phyloP scores from a whole-genome alignment of 2,797 vertebrate genomes.

The Lutjanus argentimaculatus region DNA sequence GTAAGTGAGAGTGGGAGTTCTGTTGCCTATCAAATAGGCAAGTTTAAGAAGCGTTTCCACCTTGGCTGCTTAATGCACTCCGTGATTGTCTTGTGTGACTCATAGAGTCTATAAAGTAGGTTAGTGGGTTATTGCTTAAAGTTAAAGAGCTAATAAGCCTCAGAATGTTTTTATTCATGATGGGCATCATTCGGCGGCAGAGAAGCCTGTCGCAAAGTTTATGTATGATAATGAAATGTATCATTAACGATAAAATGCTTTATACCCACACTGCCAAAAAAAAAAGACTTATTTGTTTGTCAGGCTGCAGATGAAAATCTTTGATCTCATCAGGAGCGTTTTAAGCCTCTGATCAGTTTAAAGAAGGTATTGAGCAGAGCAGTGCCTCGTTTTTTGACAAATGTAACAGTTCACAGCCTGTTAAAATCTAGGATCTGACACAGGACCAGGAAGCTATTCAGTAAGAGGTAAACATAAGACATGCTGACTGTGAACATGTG shows the following conservation, averaged over 20 bases:
- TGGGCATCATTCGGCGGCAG: slow-evolving; percentile 25
- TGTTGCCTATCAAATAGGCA: slow-evolving; percentile 71
- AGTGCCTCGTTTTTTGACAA: neutral
- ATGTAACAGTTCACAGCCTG: slow-evolving; percentile 1
- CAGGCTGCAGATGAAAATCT: slow-evolving; percentile 24
- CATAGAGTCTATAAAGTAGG: slow-evolving; percentile 77
- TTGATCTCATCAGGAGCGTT: slow-evolving; percentile 35
- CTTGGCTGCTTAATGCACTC: slow-evolving; percentile 67
- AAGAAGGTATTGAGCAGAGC: slow-evolving; percentile 13
- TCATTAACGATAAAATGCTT: slow-evolving; percentile 44
- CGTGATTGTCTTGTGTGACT: slow-evolving; percentile 74
- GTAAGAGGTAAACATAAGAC: neutral
- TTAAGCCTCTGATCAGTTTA: slow-evolving; percentile 28
- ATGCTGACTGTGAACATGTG: neutral
- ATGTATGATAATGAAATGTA: slow-evolving; percentile 49
- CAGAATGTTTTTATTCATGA: slow-evolving; percentile 54
- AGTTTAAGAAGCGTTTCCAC: slow-evolving; percentile 74
- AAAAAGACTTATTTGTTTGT: slow-evolving; percentile 30
- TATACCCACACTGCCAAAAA: slow-evolving; percentile 11
- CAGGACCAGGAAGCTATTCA: neutral
- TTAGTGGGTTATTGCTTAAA: slow-evolving; percentile 80
- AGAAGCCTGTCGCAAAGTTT: slow-evolving; percentile 43
- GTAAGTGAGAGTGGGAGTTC: slow-evolving; percentile 73
- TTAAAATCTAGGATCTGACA: slow-evolving; percentile 4
- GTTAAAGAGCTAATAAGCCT: slow-evolving; percentile 70